A percentile compares a stretch with the other conserved stretches of the same genome.
Conservation (phyloP, 2,113 vertebrate species). For the Eolophus roseicapilla region DNA sequence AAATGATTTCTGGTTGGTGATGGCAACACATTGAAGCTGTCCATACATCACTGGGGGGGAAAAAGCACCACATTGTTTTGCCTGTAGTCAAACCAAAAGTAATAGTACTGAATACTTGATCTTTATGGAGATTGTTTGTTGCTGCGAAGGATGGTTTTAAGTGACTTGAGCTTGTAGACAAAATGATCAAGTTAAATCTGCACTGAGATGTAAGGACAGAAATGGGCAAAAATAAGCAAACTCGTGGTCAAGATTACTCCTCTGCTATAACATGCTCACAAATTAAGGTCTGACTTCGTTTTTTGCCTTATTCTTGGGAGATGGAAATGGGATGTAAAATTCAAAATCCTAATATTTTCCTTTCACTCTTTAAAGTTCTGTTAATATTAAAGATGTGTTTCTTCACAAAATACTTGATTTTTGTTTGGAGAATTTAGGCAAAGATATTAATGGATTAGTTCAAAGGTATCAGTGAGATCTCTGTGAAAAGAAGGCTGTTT, state of each 20-base stretch:
- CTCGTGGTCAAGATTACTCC: background rate
- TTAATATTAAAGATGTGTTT: background rate
- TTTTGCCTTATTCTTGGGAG: background rate
- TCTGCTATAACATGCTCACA: accelerated
- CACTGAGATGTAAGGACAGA: background rate
- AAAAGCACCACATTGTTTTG: accelerated
- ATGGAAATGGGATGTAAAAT: background rate
- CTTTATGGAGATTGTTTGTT: background rate
- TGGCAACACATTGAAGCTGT: background rate
- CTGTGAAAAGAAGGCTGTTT: background rate
- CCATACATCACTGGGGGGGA: accelerated
- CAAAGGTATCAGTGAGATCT: background rate
- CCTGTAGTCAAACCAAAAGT: background rate
- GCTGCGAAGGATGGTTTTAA: background rate
- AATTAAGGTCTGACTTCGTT: background rate
- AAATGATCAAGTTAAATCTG: background rate
- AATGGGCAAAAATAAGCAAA: background rate
- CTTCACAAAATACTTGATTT: background rate
- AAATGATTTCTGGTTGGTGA: background rate
- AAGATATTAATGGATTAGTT: background rate
- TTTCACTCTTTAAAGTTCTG: background rate
- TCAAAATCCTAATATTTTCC: background rate
- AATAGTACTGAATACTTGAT: background rate
- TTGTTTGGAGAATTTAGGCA: background rate
- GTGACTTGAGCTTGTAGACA: background rate